Evolutionary conservation across 2,888 invertebrate species (phyloP).

Genomic region (Thyatira batis): DNA sequence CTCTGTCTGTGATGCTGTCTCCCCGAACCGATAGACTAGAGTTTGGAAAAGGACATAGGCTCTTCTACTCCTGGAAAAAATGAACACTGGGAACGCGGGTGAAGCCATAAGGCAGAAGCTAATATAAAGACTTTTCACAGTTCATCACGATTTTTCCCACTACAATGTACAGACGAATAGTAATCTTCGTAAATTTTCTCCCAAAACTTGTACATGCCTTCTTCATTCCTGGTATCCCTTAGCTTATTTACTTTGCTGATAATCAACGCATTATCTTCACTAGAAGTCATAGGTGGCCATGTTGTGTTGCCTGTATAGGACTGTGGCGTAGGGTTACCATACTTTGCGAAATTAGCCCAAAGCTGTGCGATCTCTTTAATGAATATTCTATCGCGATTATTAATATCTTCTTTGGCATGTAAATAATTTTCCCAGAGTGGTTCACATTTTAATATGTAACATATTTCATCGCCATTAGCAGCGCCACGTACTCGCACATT

Average conservation of each 20-base stretch:
- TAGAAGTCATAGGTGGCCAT: slow-evolving; percentile 57
- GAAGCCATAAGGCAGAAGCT: too few species aligned
- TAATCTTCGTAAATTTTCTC: slow-evolving; percentile 53
- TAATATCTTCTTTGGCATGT: slow-evolving; percentile 37
- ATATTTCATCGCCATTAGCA: slow-evolving; percentile 75
- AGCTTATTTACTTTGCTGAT: slow-evolving; percentile 50
- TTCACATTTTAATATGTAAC: slow-evolving; percentile 73
- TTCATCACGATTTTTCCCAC: slow-evolving; percentile 49
- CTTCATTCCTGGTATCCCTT: slow-evolving; percentile 43
- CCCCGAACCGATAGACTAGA: too few species aligned
- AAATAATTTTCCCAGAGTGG: slow-evolving; percentile 64
- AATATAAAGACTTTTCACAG: too few species aligned
- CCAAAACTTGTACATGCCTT: slow-evolving; percentile 62
- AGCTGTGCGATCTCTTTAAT: slow-evolving; percentile 62
- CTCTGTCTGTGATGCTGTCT: too few species aligned
- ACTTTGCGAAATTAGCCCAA: slow-evolving; percentile 79
- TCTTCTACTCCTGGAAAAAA: too few species aligned
- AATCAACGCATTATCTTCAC: slow-evolving; percentile 46
- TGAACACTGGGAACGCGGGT: too few species aligned
- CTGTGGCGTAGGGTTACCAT: slow-evolving; percentile 58
- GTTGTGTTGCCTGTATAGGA: slow-evolving; percentile 33
- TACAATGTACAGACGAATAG: slow-evolving; percentile 49
- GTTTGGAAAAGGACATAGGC: too few species aligned
- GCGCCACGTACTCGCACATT: slow-evolving; percentile 60
- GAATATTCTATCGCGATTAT: slow-evolving; percentile 55